Evolutionary conservation across 2,113 vertebrate genomes (phyloP), one percentile per base, ranked within the genome.

Genomic region (Euleptes europaea): DNA sequence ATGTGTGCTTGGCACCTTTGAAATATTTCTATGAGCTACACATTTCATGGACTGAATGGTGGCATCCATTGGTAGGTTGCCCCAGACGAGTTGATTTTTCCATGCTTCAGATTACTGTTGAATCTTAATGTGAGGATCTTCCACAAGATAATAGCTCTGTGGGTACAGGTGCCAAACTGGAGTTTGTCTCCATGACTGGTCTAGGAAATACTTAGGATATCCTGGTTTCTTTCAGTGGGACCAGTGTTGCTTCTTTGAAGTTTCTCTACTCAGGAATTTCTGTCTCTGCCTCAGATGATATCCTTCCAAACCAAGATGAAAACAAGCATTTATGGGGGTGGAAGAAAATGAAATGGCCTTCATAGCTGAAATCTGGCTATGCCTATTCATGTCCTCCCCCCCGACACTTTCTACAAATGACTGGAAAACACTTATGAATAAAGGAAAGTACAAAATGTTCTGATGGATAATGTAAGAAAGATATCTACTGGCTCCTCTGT

Each of bases 261-360:
- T 60, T 47, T 49, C 66, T 72, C 84, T 44, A 73, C 10, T 70
- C 35, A n/a, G 77, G 69, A 77, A 85, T 4, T 10, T 85, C 21
- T 10, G 42, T 72, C n/a, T 57, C n/a, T 65, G 69, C 79, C 51
- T 73, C 78, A 65, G 10, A 49, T 72, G 42, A 66, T 57, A 85
- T 80, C 79, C 72, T 49, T 47, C 77, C 69, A 67, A 67, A 35
- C 2, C 42, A 76, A 66, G 74, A 71, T 63, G 79, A 80, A 67
- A 73, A 54, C 40, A 80, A 80, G 66, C 49, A 73, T 80, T 85
- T 85, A 85, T 38, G 84, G 69, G 77, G 84, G 84, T 80, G 84
- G 84, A 73, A 80, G 38, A 80, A 85, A 60, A 9, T 72, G 54
- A 31, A 85, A 63, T 28, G 49, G 73, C 69, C 77, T 80, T 85